Percentiles rank a stretch among this genome's conserved stretches.
phyloP scores from a whole-genome alignment of 2,888 invertebrate species.

The Hirtodrosophila cameraria region DNA sequence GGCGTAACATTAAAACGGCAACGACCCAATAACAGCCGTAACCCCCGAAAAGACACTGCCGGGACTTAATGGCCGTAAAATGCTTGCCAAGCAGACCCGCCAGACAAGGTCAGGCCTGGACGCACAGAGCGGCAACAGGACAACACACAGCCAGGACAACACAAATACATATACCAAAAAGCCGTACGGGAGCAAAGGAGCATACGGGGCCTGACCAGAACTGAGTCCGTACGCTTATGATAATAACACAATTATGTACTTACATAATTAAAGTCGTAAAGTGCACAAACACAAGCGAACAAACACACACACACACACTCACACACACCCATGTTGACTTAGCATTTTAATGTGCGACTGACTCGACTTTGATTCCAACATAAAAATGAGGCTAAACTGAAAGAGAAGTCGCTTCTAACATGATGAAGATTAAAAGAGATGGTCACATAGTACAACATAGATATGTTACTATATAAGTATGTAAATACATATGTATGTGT shows the following conservation, averaged over 20 bases:
- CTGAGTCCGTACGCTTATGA: constrained; percentile 63
- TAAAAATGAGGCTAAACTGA: neutral
- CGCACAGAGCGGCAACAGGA: constrained; percentile 25
- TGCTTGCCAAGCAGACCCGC: constrained; percentile 59
- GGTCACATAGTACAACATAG: neutral
- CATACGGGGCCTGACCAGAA: constrained; percentile 24
- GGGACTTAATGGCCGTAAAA: constrained; percentile 72
- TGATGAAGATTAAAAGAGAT: neutral
- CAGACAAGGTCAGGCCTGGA: constrained; percentile 61
- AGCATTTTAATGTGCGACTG: constrained; percentile 14
- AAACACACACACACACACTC: constrained; percentile 5
- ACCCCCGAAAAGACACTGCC: constrained; percentile 55
- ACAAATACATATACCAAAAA: neutral
- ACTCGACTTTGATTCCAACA: constrained; percentile 22
- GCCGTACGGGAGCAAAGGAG: constrained; percentile 14
- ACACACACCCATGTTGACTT: constrained; percentile 11
- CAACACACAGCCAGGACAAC: constrained; percentile 14
- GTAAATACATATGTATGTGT: too few relatives aligned
- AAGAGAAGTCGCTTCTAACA: neutral
- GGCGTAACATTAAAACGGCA: constrained; percentile 30
- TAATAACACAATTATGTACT: constrained; percentile 78
- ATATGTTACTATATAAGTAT: constrained; percentile 1
- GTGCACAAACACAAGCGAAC: constrained; percentile 55
- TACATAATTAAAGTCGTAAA: constrained; percentile 78
- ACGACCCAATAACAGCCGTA: constrained; percentile 37